Conservation (phyloP, 2,888 invertebrate species). For the Cryptocephalus primarius region DNA sequence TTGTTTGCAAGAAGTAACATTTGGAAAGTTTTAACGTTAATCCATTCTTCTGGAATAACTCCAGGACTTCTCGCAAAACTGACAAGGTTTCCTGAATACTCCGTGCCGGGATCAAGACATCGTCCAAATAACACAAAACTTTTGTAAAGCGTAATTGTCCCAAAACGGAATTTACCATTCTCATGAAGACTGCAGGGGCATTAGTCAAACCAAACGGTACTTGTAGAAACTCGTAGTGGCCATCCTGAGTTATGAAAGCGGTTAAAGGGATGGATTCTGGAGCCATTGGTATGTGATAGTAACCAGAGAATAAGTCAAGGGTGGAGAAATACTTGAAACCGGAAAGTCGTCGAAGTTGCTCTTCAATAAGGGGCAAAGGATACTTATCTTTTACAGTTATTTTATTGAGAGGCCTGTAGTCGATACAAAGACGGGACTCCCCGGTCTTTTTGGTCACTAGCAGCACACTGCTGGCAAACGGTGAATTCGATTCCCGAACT, state of each 20-base stretch:
- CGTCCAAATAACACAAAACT: not conserved
- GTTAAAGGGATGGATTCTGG: not conserved
- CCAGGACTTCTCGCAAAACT: not conserved
- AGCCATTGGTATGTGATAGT: not conserved
- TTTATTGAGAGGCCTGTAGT: not conserved
- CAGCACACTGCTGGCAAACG: not conserved
- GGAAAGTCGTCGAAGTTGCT: not conserved
- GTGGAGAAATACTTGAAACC: not conserved
- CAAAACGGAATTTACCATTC: not conserved
- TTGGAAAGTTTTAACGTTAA: not conserved
- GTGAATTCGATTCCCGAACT: not conserved
- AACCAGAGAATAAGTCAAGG: not conserved
- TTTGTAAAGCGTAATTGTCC: too few species aligned
- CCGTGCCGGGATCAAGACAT: not conserved
- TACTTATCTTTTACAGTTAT: not conserved
- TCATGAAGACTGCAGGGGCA: conserved; percentile 14
- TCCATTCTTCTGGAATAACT: not conserved
- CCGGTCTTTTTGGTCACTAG: not conserved
- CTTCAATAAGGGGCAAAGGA: not conserved
- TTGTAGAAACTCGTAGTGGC: conserved; percentile 22
- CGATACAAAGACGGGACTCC: not conserved
- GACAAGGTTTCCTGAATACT: not conserved
- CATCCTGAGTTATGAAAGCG: not conserved
- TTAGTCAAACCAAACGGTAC: conserved; percentile 26
- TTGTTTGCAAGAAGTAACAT: not conserved